Base-by-base conservation (phyloP, 2,113 vertebrate genomes). In the Brienomyrus brachyistius region DNA sequence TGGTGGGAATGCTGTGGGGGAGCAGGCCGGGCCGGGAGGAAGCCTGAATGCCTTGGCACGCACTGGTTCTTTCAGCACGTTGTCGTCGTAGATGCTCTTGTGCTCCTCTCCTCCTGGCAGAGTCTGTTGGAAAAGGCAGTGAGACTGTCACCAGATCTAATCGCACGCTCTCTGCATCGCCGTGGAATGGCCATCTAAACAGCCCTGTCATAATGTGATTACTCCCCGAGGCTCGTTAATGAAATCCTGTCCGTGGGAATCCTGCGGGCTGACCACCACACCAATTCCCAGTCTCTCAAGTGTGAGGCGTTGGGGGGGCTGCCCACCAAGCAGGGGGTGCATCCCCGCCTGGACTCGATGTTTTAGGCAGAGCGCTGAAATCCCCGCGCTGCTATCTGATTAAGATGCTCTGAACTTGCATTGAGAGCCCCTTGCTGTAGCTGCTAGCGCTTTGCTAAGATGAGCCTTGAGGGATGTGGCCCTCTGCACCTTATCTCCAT, bases 301-400 rank as follows among this genome's bases (percentile, higher is more conserved):
- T 3, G 54, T 13, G 40, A 31, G 45, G 50, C 2, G 40, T 40
- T 40, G 9, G 50, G 52, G 70, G 88, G 84, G 74, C 45, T 77
- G n/a, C 43, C n/a, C 43, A 19, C 27, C 40, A 40, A 1, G 43
- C 19, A 59, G 48, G 88, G 86, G 84, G 86, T 56, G 51, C 21
- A 27, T 59, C 19, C 87, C 87, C 70, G 51, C 84, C 89, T 90
- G 86, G 86, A 17, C 35, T 77, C 52, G 86, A 89, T 91, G 89
- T 92, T 91, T 85, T 86, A 74, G 84, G 87, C 91, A 83, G 91
- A 84, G 87, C 50, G 90, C 82, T 90, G 83, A 90, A 90, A 89
- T 88, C 70, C 23, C 31, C 15, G 9, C 89, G 90, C 91, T 92
- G 59, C 91, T 90, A 47, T 90, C 89, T 91, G 91, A 91, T 91